Conservation (phyloP, 2,888 invertebrate genomes). For the Drosophila antonietae region DNA sequence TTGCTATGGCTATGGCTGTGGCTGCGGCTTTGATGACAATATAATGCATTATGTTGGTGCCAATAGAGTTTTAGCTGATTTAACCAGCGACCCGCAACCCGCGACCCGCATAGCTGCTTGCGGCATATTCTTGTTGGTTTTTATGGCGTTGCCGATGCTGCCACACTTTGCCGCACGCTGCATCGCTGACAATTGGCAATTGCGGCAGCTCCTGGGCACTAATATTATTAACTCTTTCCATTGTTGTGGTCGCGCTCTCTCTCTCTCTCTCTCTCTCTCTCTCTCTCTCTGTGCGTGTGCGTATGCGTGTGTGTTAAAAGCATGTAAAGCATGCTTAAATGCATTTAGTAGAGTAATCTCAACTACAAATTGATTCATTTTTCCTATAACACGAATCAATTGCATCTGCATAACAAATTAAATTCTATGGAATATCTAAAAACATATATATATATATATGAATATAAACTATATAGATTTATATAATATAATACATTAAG, state of each 20-base stretch:
- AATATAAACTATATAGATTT: not conserved
- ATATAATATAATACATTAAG: not conserved
- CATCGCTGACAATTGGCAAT: constrained; percentile 12
- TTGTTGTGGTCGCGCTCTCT: not conserved
- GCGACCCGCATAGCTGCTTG: not conserved
- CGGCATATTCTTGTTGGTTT: not conserved
- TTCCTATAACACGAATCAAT: not conserved
- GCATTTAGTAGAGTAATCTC: not conserved
- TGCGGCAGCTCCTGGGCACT: constrained; percentile 16
- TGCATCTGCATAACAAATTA: not conserved
- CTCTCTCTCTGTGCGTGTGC: too few species aligned
- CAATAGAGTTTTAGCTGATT: constrained; percentile 12
- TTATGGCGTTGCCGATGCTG: not conserved
- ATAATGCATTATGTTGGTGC: constrained; percentile 14
- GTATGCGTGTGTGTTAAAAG: not conserved
- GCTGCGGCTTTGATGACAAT: constrained; percentile 10
- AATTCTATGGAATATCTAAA: too few species aligned
- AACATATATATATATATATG: not conserved
- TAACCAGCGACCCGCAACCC: not conserved
- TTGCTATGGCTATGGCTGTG: not conserved
- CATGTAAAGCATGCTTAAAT: not conserved
- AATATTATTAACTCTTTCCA: constrained; percentile 13
- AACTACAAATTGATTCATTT: not conserved
- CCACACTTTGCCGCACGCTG: constrained; percentile 12
- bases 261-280: not conserved